Evolutionary conservation across 2,888 invertebrate genomes (phyloP), one percentile per base, ranked within the genome.

Genomic region (Parthenolecanium corni): DNA sequence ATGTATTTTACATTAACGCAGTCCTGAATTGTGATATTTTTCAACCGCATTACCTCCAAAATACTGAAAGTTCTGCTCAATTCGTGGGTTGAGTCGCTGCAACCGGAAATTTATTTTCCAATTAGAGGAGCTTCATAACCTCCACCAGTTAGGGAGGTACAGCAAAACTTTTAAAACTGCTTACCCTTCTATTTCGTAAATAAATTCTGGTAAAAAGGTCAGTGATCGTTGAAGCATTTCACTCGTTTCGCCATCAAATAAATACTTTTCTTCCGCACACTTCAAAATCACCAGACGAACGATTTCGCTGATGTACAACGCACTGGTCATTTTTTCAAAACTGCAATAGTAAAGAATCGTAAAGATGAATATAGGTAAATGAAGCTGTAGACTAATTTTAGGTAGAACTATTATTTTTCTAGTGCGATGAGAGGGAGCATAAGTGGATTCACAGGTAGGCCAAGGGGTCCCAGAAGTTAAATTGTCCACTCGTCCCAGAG

Each of bases 1-100:
- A 65, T 62, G 18, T 62, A 62, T 0, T 25, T 40, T 14, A 65
- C 52, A 31, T 65, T 62, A 1, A 21, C 25, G 25, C 62, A 65
- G 20, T 65, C 65, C 24, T 42, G 47, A 18, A 18, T 3, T 0
- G 62, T 47, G 12, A 56, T 31, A 5, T 42, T 38, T 40, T 38
- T 38, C 12, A 53, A 53, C n/a, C 40, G 38, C 53, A 53, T 53
- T 23, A 53, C 18, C 40, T 53, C 53, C 40, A 53, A 53, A 38
- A 53, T 53, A 23, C 40, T 23, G 31, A 53, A 53, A 16, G 53
- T 53, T 53, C 16, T 53, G 36, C 40, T 36, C n/a, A 53, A 42
- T 23, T 53, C 53, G 23, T 2, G n/a, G 11, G 6, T 25, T 3
- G 49, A 20, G 36, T 53, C 53, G 21, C 53, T 53, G 42, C 23